Percentiles rank a stretch among this genome's conserved stretches.
phyloP scores from a whole-genome alignment of 1,140 invertebrate genomes.

The Andricus grossulariae region DNA sequence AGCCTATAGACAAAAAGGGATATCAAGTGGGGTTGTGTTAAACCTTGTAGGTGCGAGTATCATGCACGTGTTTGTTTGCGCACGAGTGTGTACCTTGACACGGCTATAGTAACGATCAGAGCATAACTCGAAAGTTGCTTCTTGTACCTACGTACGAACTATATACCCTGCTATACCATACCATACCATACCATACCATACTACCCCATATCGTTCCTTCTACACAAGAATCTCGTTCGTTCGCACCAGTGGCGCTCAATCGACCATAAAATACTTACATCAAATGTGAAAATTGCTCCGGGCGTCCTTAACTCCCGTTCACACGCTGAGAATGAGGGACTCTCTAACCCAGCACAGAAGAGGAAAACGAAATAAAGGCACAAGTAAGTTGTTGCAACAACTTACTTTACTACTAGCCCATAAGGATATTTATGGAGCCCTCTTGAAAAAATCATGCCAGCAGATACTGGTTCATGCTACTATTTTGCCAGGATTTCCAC shows the following conservation, averaged over 20 bases:
- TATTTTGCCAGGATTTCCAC: too few relatives aligned
- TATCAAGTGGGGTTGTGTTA: background rate
- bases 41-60: slow-evolving; percentile 24
- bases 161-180: slow-evolving; percentile 10
- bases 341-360: slow-evolving; percentile 13
- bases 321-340: background rate
- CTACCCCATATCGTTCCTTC: slow-evolving; percentile 48
- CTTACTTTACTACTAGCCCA: background rate
- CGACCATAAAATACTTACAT: slow-evolving; percentile 33
- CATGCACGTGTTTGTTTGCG: slow-evolving; percentile 29
- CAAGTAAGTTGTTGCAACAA: background rate
- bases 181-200: slow-evolving; percentile 31
- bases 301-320: slow-evolving; percentile 17
- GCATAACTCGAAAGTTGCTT: slow-evolving; percentile 46
- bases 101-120: slow-evolving; percentile 18
- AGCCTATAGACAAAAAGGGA: slow-evolving; percentile 14
- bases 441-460: background rate
- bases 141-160: slow-evolving; percentile 19
- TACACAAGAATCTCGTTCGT: slow-evolving; percentile 60
- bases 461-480: too few relatives aligned
- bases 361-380: background rate
- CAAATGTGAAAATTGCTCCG: slow-evolving; percentile 30
- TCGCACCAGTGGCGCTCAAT: slow-evolving; percentile 58
- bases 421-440: slow-evolving; percentile 8
- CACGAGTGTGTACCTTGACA: slow-evolving; percentile 27